Conservation (phyloP, 2,113 vertebrate genomes). For the Dasypus novemcinctus region DNA sequence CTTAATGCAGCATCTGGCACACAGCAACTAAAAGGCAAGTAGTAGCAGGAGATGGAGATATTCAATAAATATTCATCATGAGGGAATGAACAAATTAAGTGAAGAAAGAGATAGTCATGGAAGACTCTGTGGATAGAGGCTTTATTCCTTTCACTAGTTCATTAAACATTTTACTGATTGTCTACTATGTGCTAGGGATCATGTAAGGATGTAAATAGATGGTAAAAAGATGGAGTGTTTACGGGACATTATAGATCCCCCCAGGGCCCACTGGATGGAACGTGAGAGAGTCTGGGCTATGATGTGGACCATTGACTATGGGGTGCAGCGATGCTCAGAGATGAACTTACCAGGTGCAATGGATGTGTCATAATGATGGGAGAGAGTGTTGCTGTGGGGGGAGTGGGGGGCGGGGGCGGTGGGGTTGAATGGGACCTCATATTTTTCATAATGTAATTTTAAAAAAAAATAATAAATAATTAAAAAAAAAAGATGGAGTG, state of each 20-base stretch:
- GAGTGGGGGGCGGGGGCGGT: too few relatives aligned
- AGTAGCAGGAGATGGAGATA: background rate
- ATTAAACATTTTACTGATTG: slow-evolving; percentile 41
- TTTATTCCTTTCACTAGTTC: slow-evolving; percentile 30
- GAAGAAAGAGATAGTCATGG: background rate
- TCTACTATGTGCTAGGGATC: background rate
- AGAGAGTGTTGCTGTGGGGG: too few relatives aligned
- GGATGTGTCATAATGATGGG: too few relatives aligned
- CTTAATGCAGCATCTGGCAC: background rate
- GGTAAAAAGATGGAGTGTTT: background rate
- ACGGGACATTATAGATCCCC: too few relatives aligned
- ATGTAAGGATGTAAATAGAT: slow-evolving; percentile 40
- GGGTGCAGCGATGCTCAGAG: too few relatives aligned
- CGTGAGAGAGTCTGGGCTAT: too few relatives aligned
- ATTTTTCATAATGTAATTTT: too few relatives aligned
- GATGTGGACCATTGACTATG: too few relatives aligned
- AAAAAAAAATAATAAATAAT: too few relatives aligned
- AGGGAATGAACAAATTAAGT: slow-evolving; percentile 35
- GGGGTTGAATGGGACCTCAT: too few relatives aligned
- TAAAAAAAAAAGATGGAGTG: background rate
- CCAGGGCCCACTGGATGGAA: too few relatives aligned
- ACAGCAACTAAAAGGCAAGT: background rate
- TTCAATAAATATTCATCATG: slow-evolving; percentile 3
- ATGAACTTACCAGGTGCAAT: too few relatives aligned
- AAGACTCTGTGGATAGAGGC: slow-evolving; percentile 12